Base-by-base conservation (phyloP, 2,797 vertebrate genomes). In the Catamblyrhynchus diadema region DNA sequence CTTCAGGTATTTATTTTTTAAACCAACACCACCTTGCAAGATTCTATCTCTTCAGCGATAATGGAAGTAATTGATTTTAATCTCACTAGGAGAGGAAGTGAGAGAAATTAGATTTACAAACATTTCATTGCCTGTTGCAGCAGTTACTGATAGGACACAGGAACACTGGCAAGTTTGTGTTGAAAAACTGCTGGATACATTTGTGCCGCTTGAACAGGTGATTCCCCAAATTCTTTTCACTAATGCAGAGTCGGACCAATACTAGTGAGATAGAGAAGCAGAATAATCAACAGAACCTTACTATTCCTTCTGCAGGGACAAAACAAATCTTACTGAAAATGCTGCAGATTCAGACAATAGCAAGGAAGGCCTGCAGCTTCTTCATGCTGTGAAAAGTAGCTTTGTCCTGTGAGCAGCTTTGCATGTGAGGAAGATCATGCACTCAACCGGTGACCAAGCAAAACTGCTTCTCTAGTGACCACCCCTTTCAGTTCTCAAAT, bases 1-100 rank as follows among this genome's bases (percentile, higher is more conserved):
- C 12, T 18, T 78, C 45, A 79, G 33, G 21, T 70, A 32, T 70
- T 77, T 73, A 17, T 62, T 77, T 87, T 92, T 90, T 25, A 56
- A 93, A 80, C 22, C 16, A 87, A 72, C 27, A 79, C 8, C 25
- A n/a, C 27, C 65, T 78, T 86, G 30, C 56, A 91, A 47, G 27
- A 53, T 72, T 94, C 60, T 73, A 23, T 65, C 37, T 67, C 56
- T 64, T 47, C 61, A 79, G 48, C 65, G 65, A 2, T 27, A 44
- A 80, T 51, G 21, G 14, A 90, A 80, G 37, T 37, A 87, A 95
- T 61, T 82, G 19, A 70, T 85, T 72, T 86, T 94, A 70, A 72
- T 81, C 67, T 62, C 62, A 54, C 14, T 44, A 41, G 71, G 47
- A 81, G 79, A 82, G 47, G 32, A 66, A 77, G 18, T 44, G 19